Percentiles rank a stretch among this genome's conserved stretches.
Evolutionary conservation across 1,140 invertebrate species (phyloP).

Genomic region (Drosophila willistoni): DNA sequence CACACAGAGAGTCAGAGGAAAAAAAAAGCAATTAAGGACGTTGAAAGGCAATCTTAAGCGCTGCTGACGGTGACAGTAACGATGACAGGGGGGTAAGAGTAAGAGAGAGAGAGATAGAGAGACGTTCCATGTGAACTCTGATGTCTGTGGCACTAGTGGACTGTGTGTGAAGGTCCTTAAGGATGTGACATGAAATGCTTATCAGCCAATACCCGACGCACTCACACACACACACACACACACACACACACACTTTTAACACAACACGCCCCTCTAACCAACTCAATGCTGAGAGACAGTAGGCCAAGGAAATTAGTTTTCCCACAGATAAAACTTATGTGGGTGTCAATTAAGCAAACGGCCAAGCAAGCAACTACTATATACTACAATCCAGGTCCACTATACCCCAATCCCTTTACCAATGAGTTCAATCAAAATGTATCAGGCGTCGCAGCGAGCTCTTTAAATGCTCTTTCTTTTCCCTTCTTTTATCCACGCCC

Average conservation of each 20-base stretch:
- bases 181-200: constrained; percentile 82
- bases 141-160: constrained; percentile 36
- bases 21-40: constrained; percentile 82
- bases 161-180: constrained; percentile 64
- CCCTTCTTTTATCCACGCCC: too few relatives aligned
- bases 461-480: constrained; percentile 60
- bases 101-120: not conserved
- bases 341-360: constrained; percentile 70
- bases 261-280: constrained; percentile 1
- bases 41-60: constrained; percentile 81
- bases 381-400: constrained; percentile 33
- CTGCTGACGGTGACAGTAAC: constrained; percentile 75
- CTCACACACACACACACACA: not conserved
- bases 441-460: constrained; percentile 47
- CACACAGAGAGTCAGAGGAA: constrained; percentile 20
- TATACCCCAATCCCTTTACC: constrained; percentile 26
- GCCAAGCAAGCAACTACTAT: constrained; percentile 24
- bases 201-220: constrained; percentile 49
- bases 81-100: constrained; percentile 34
- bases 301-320: constrained; percentile 75
- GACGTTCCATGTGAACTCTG: constrained; percentile 60
- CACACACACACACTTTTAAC: constrained; percentile 35
- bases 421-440: constrained; percentile 74
- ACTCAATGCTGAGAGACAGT: constrained; percentile 33
- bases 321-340: constrained; percentile 72